phyloP scores from a whole-genome alignment of 2,113 vertebrate genomes.

The Micromys minutus region DNA sequence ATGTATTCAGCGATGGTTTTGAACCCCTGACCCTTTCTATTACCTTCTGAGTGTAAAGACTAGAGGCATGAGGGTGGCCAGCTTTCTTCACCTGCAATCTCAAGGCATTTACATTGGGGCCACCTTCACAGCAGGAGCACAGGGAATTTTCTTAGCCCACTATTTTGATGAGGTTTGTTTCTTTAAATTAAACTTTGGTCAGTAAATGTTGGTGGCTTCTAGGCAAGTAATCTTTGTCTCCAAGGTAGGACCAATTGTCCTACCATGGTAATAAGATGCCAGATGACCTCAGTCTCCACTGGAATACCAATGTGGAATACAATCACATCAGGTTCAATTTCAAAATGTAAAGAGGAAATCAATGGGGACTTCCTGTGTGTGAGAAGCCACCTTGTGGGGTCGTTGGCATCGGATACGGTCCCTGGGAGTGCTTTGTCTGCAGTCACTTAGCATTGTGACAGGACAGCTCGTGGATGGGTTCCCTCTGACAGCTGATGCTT shows the following conservation, averaged over 20 bases:
- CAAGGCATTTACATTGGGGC: too few relatives aligned
- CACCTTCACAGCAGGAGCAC: background rate
- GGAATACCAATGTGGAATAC: background rate
- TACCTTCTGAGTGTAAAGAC: background rate
- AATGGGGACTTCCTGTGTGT: background rate
- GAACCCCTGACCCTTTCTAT: background rate
- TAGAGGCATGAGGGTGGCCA: too few relatives aligned
- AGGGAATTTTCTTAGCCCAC: background rate
- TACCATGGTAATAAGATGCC: background rate
- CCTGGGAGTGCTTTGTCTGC: background rate
- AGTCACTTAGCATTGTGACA: background rate
- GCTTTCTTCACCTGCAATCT: too few relatives aligned
- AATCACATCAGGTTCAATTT: background rate
- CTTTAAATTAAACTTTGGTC: slow-evolving; percentile 30
- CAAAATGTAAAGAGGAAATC: background rate
- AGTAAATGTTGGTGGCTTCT: background rate
- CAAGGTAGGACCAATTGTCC: background rate
- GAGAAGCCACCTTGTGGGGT: background rate
- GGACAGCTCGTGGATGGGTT: background rate
- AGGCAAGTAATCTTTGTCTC: slow-evolving; percentile 9
- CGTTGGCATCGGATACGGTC: background rate
- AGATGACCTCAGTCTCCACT: slow-evolving; percentile 4
- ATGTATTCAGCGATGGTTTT: background rate
- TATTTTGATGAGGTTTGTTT: background rate
- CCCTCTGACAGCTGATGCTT: background rate